Conservation (phyloP, 2,797 vertebrate genomes). For the Peromyscus melanophrys region DNA sequence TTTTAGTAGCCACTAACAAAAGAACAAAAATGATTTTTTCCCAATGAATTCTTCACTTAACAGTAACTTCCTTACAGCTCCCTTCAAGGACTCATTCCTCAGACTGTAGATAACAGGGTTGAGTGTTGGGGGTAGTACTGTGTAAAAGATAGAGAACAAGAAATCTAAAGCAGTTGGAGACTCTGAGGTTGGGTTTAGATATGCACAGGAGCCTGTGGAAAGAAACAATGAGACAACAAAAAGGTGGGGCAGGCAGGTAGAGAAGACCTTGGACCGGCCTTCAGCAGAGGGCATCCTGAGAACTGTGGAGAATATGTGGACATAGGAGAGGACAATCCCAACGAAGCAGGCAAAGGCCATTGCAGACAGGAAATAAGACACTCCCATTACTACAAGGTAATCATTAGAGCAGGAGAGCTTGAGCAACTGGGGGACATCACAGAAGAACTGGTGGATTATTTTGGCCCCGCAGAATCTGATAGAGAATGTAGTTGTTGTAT, state of each 20-base stretch:
- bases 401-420: neutral
- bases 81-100: neutral
- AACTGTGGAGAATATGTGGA: conserved; percentile 11
- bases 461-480: neutral
- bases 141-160: conserved; percentile 3
- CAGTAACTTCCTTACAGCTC: neutral
- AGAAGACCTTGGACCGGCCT: conserved; percentile 19
- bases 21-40: neutral
- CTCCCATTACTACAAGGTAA: neutral
- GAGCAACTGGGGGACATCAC: neutral
- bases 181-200: conserved; percentile 48
- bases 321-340: neutral
- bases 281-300: conserved; percentile 11
- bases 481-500: neutral
- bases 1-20: neutral
- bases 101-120: conserved; percentile 61
- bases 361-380: neutral
- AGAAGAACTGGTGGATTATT: neutral
- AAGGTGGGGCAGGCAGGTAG: neutral
- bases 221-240: neutral
- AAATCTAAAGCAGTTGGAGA: neutral
- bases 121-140: neutral
- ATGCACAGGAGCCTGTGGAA: neutral
- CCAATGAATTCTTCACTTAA: neutral
- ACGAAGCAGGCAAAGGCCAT: neutral